Evolutionary conservation across 2,113 vertebrate species (phyloP), one percentile per base, ranked within the genome.

Genomic region (Oceanites oceanicus): DNA sequence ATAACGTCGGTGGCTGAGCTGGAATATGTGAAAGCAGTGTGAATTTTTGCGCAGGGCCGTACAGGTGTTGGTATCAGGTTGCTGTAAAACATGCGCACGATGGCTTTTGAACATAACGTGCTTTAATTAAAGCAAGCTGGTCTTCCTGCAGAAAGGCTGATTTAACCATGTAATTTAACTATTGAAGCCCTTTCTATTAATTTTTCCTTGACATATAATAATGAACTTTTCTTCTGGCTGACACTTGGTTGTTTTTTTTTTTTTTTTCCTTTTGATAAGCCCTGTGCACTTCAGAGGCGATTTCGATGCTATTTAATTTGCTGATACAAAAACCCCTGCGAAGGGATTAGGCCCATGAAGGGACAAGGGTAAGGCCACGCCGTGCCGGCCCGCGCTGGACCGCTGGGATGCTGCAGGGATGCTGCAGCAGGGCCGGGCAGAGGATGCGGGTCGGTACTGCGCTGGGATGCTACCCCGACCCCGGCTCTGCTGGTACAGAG

Each of bases 91-190:
- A 44, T 1, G 1, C 2, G 2, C n/a, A 9, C 1, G 18, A 30
- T 67, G 75, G 40, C 79, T 87, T 67, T 71, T 62, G 82, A 92
- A 42, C 74, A 13, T 15, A 42, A 29, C 42, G 8, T 26, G 82
- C 77, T 92, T 96, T 92, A 96, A 97, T 96, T 95, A 93, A 95
- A 82, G 77, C 25, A 90, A 94, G 73, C 88, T 81, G 83, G 38
- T 83, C 74, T 86, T 96, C 76, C 68, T 73, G 76, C 66, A 94
- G 92, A 85, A 93, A 81, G 83, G 50, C 73, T 76, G 86, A 44
- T 78, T 90, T 89, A 83, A 53, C 53, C 86, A 36, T 44, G 50
- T 93, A 66, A 91, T 88, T 96, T 97, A 95, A 96, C 92, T 82
- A n/a, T 78, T 88, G 56, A 42, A 74, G 68, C 88, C 78, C 74